A percentile compares a stretch with the other conserved stretches of the same genome.
phyloP scores from a whole-genome alignment of 2,888 invertebrate genomes.

The Boloria euphrosyne region DNA sequence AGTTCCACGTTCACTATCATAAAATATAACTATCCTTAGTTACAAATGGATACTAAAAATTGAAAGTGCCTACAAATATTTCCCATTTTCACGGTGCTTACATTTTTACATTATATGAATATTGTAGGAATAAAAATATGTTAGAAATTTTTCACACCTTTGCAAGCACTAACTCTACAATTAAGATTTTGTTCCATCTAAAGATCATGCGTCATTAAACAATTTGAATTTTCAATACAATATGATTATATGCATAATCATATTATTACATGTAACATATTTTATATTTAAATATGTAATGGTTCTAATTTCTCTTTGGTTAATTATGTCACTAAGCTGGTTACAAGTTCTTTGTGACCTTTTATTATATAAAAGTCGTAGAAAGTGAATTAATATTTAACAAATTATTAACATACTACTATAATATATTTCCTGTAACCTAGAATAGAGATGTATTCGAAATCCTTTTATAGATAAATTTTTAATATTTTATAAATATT shows the following conservation, averaged over 20 bases:
- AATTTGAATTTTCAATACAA: slow-evolving; percentile 3
- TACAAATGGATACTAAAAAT: too few relatives aligned
- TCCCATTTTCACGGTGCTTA: neutral
- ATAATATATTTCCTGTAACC: neutral
- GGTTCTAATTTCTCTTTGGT: neutral
- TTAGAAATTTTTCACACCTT: slow-evolving; percentile 2
- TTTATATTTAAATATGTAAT: neutral
- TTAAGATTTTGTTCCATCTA: slow-evolving; percentile 10
- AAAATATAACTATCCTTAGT: too few relatives aligned
- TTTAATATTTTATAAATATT: neutral
- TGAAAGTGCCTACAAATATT: neutral
- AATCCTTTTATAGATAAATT: neutral
- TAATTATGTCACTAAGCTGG: neutral
- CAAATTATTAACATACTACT: neutral
- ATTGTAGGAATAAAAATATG: neutral
- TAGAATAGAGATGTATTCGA: neutral
- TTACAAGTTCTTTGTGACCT: neutral
- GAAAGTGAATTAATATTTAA: slow-evolving; percentile 10
- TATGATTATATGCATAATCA: too few relatives aligned
- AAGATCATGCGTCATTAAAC: neutral
- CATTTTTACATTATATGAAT: neutral
- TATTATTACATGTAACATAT: too few relatives aligned
- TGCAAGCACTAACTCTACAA: slow-evolving; percentile 10
- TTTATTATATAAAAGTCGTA: slow-evolving; percentile 8
- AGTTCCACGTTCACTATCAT: too few relatives aligned